Percentiles rank a stretch among this genome's conserved stretches.
Evolutionary conservation across 2,113 vertebrate genomes (phyloP).

Genomic region (Eonycteris spelaea): DNA sequence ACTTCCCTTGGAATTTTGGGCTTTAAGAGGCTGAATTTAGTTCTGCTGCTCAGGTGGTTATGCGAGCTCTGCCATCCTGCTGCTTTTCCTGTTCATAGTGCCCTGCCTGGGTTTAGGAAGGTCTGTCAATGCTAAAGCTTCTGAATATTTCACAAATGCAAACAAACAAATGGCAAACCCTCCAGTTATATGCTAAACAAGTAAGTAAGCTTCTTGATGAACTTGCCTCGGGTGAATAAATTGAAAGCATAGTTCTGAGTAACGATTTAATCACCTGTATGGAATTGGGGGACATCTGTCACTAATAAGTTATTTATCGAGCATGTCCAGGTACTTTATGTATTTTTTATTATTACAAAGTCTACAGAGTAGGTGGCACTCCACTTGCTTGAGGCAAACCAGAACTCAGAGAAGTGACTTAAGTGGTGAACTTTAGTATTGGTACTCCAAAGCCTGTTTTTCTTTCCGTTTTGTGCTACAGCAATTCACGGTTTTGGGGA

Average conservation of each 20-base stretch:
- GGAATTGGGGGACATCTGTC: neutral
- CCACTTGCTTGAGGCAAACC: neutral
- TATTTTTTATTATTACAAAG: neutral
- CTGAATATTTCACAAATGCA: neutral
- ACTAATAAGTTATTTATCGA: neutral
- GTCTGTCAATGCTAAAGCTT: neutral
- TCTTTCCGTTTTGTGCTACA: neutral
- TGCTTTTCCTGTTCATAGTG: neutral
- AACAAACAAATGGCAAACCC: neutral
- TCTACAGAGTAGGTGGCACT: neutral
- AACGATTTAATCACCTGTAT: neutral
- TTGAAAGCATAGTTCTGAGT: neutral
- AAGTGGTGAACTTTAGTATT: neutral
- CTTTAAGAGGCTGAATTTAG: neutral
- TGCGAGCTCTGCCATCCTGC: neutral
- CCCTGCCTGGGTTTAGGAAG: neutral
- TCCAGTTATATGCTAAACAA: neutral
- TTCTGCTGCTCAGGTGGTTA: neutral
- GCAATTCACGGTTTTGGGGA: neutral
- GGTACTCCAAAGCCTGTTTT: neutral
- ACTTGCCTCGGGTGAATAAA: neutral
- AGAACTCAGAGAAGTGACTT: neutral
- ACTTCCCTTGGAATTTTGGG: neutral
- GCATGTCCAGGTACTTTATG: neutral
- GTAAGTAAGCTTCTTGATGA: neutral